Percentiles rank a stretch among this genome's conserved stretches.
These are phyloP conservation scores for Nebria ingens DNA, from an alignment of 1,140 invertebrate species.

Conservation along the genomic window DNA sequence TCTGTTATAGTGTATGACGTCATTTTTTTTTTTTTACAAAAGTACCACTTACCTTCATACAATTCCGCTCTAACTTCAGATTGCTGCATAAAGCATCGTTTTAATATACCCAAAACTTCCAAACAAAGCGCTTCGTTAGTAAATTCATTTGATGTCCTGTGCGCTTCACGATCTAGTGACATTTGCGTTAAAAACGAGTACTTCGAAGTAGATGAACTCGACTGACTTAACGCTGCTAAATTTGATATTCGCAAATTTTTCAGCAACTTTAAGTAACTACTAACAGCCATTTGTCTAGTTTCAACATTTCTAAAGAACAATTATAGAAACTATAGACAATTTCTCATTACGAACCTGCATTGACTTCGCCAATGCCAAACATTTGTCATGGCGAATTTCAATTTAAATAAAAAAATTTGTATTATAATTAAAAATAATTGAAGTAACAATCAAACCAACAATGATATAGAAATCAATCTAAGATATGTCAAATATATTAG, in stretches of 20 bases:
- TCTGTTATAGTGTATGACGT: too few species aligned
- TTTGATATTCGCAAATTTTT: conserved; percentile 39
- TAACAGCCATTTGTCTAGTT: conserved; percentile 42
- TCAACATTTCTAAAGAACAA: conserved; percentile 27
- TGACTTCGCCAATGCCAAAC: too few species aligned
- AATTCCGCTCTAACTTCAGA: conserved; percentile 41
- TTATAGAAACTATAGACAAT: conserved; percentile 3
- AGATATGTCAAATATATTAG: too few species aligned
- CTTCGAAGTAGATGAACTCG: conserved; percentile 24
- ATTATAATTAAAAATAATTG: too few species aligned
- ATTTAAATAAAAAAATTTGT: too few species aligned
- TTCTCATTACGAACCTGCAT: conserved; percentile 5
- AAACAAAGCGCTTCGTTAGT: conserved; percentile 44
- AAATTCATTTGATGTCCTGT: conserved; percentile 24
- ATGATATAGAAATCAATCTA: too few species aligned
- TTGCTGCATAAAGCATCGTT: conserved; percentile 47
- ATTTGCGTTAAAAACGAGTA: conserved; percentile 37
- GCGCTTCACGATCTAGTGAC: conserved; percentile 34
- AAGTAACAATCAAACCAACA: too few species aligned
- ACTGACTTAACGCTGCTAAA: conserved; percentile 36
- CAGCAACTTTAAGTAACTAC: conserved; percentile 42
- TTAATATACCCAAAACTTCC: conserved; percentile 48
- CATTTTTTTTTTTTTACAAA: too few species aligned
- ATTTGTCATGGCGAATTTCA: too few species aligned
- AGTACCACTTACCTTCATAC: conserved; percentile 45